Base-by-base conservation (phyloP, 2,888 invertebrate species). In the Apodemia duryi region DNA sequence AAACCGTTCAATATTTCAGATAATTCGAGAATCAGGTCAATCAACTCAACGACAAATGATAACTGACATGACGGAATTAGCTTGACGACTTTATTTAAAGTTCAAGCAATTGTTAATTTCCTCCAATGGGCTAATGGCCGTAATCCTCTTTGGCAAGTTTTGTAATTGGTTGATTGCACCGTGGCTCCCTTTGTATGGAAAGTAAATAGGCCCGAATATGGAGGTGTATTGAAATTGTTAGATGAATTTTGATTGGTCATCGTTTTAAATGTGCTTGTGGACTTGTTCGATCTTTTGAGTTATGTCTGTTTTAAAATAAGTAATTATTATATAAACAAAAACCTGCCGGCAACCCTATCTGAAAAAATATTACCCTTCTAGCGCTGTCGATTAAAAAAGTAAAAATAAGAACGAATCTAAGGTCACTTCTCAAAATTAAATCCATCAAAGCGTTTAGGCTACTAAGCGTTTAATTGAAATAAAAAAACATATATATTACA, bases 51-150 rank as follows among this genome's bases (percentile, higher is more conserved):
- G 49, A 78, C 82, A 83, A 88, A 88, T 76, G 88, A 89, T 89
- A 87, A 91, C 88, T 91, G 90, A 90, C 90, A 84, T 84, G 83
- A 79, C 80, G 72, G 81, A 82, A 86, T 88, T 86, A 83, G 85
- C 81, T 85, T 82, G 88, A 86, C 86, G 84, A 86, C 85, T 86
- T 85, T 87, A 90, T 90, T 89, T 88, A 80, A 84, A 84, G 86
- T 83, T 79, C 78, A 82, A 84, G 88, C 89, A 90, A 91, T 90
- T 90, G 90, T 91, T 90, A 91, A 91, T 91, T 91, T 89, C 90
- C 90, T 90, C 79, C 88, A 85, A 86, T 88, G 85, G 85, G 78
- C 86, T 90, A 91, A 90, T 90, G 86, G 91, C 75, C 81, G 83
- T 86, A 91, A 90, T 91, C 90, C 90, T 89, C 89, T 82, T 77